Conservation (phyloP, 2,113 vertebrate species). For the Garra rufa region DNA sequence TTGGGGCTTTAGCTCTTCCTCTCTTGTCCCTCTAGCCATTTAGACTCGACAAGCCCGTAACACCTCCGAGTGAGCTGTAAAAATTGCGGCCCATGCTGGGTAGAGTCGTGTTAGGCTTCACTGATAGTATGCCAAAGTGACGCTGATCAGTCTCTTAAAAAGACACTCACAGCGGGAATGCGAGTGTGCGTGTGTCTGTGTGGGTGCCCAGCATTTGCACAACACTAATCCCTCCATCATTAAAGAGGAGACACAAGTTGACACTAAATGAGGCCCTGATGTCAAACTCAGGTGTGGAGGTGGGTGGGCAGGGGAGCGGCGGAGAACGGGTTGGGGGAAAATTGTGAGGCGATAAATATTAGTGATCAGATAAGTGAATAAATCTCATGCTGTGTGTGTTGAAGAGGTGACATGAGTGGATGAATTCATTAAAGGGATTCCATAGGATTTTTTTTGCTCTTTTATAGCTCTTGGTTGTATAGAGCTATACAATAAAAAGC, state of each 20-base stretch:
- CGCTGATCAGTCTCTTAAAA: constrained; percentile 49
- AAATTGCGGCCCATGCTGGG: constrained; percentile 38
- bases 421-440: neutral
- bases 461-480: neutral
- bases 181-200: neutral
- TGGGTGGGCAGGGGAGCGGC: neutral
- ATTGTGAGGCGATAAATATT: neutral
- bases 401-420: constrained; percentile 10
- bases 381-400: neutral
- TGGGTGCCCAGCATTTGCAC: constrained; percentile 14
- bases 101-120: constrained; percentile 26
- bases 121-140: constrained; percentile 51
- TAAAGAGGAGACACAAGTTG: constrained; percentile 34
- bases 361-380: neutral
- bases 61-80: constrained; percentile 41
- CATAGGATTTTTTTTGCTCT: neutral
- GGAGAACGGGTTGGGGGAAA: constrained; percentile 13
- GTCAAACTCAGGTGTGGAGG: constrained; percentile 17
- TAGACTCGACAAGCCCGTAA: neutral
- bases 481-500: neutral
- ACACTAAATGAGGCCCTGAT: constrained; percentile 22
- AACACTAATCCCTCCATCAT: constrained; percentile 49
- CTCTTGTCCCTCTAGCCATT: constrained; percentile 15
- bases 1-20: constrained; percentile 14
- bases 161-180: constrained; percentile 11